Conservation (phyloP, 2,797 vertebrate genomes). For the Lepilemur septentrionalis region DNA sequence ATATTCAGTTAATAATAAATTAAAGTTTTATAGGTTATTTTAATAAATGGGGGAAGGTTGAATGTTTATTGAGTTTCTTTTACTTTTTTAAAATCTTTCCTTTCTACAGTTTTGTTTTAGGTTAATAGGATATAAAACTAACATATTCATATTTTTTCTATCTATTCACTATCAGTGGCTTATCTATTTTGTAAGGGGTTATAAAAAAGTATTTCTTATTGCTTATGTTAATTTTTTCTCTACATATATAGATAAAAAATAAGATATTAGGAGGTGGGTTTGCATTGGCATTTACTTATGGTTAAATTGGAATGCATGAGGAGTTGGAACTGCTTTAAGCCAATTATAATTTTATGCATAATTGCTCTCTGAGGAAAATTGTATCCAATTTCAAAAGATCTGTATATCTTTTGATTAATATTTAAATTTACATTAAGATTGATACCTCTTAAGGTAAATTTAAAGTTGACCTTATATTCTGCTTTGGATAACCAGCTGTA, state of each 20-base stretch:
- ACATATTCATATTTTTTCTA: neutral
- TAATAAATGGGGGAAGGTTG: neutral
- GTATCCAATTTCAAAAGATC: neutral
- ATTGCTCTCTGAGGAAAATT: neutral
- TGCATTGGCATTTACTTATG: neutral
- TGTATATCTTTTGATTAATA: constrained; percentile 71
- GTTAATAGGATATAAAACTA: neutral
- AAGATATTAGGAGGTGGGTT: neutral
- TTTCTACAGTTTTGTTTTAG: neutral
- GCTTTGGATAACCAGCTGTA: constrained; percentile 27
- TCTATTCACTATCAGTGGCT: neutral
- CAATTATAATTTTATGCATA: neutral
- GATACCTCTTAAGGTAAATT: neutral
- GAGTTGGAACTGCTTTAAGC: neutral
- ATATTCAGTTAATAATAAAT: neutral
- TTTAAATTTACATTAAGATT: neutral
- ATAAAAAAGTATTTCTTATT: neutral
- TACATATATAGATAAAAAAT: neutral
- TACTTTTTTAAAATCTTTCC: neutral
- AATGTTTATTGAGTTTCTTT: neutral
- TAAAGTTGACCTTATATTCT: constrained; percentile 79
- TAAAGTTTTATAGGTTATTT: neutral
- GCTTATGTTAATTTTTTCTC: neutral
- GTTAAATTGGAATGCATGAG: neutral
- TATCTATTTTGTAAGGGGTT: neutral